A percentile compares a stretch with the other conserved stretches of the same genome.
Conservation (phyloP, 2,797 vertebrate genomes). For the Dicrostonyx torquatus region DNA sequence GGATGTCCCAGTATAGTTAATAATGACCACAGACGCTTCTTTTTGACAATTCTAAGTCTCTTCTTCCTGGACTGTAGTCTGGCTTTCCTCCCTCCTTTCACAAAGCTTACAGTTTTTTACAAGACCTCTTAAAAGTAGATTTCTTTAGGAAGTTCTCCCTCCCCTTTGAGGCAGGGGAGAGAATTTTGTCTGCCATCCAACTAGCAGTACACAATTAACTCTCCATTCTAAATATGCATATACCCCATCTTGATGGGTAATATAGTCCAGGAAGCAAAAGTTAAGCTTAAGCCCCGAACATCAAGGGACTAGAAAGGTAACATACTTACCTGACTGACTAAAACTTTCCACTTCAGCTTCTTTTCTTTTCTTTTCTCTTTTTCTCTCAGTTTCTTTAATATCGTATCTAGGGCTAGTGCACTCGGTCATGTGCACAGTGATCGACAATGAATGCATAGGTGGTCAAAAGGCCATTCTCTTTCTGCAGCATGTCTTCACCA, state of each 20-base stretch:
- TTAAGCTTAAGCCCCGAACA: background rate
- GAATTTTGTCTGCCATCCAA: background rate
- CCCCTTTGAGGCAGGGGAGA: background rate
- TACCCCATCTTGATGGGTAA: background rate
- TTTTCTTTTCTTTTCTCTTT: background rate
- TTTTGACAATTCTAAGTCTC: background rate
- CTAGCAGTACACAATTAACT: background rate
- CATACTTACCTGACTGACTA: background rate
- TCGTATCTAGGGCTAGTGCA: background rate
- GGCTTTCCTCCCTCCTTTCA: background rate
- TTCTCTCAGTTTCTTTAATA: background rate
- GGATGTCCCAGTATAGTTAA: background rate
- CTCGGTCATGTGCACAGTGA: background rate
- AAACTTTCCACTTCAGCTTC: background rate
- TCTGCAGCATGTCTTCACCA: background rate
- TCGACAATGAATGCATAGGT: background rate
- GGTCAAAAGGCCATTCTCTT: background rate
- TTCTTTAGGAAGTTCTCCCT: conserved; percentile 18
- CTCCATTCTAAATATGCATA: background rate
- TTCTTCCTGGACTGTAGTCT: background rate
- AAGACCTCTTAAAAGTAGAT: background rate
- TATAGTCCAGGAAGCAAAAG: background rate
- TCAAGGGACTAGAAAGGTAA: background rate
- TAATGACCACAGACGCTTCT: background rate
- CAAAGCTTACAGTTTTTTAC: background rate